Evolutionary conservation across 23 tunicate genomes (phyloP).

Genomic region (Aplidium turbinatum): DNA sequence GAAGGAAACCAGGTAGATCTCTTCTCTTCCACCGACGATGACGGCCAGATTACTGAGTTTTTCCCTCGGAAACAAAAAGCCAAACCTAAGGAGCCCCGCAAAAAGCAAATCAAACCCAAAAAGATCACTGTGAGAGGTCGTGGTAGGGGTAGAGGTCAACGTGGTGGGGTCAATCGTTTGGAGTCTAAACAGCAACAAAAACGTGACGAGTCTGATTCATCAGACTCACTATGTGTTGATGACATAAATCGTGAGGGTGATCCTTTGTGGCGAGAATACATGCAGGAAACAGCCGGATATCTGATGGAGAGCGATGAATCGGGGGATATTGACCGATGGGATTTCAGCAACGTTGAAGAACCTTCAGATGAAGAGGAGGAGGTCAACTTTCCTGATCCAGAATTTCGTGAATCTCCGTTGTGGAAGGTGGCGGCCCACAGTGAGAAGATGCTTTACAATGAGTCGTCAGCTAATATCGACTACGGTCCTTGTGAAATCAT

Average conservation of each 20-base stretch:
- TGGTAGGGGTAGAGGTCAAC: slow-evolving; percentile 38
- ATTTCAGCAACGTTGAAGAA: slow-evolving; percentile 6
- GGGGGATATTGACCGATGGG: slow-evolving; percentile 21
- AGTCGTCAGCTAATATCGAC: slow-evolving; percentile 5
- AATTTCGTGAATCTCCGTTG: slow-evolving; percentile 51
- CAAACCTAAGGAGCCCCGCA: slow-evolving; percentile 4
- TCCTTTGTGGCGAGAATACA: slow-evolving; percentile 67
- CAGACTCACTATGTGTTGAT: slow-evolving; percentile 25
- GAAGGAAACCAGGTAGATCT: slow-evolving; percentile 87
- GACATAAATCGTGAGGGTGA: slow-evolving; percentile 41
- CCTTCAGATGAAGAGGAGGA: slow-evolving; percentile 20
- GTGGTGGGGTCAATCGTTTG: background rate
- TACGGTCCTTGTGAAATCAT: slow-evolving; percentile 64
- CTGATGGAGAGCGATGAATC: slow-evolving; percentile 42
- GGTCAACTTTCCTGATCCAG: background rate
- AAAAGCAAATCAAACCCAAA: slow-evolving; percentile 1
- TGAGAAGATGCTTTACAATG: slow-evolving; percentile 21
- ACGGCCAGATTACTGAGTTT: background rate
- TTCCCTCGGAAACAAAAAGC: slow-evolving; percentile 14
- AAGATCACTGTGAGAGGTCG: slow-evolving; percentile 11
- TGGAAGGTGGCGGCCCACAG: slow-evolving; percentile 55
- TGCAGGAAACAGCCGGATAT: slow-evolving; percentile 50
- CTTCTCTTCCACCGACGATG: slow-evolving; percentile 37
- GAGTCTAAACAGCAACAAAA: background rate
- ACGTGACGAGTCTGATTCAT: slow-evolving; percentile 28